Evolutionary conservation across 1,140 invertebrate species (phyloP), one percentile per base, ranked within the genome.

Genomic region (Riptortus pedestris): DNA sequence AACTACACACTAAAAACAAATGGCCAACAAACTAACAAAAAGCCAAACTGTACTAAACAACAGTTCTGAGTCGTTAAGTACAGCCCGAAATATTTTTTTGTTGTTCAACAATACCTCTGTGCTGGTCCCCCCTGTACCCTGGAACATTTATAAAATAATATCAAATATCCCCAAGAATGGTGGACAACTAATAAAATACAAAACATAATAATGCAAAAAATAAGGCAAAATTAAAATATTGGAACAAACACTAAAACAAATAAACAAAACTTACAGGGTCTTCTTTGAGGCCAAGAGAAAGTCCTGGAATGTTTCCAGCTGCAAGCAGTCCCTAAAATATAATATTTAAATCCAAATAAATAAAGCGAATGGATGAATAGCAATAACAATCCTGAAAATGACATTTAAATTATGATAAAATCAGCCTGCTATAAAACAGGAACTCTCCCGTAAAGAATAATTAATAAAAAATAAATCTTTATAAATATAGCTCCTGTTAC

Each of bases 211-310:
- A 63, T 29, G 24, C 26, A 63, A 47, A 51, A 52, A 43, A 22
- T 48, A 29, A 29, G 29, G 18, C 7, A 45, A 33, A 62, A 48
- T 43, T 20, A 43, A 27, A 12, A 28, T 9, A 22, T 38, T 38
- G 5, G 16, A 38, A 38, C 7, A 38, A 38, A 38, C 7, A 38
- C 7, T 38, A 38, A 9, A 38, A 9, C 7, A 47, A 47, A 47
- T 47, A 47, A 47, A 47, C 12, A 47, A 7, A 12, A 66, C 65
- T 66, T 59, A 66, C 65, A 7, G 65, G 65, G 43, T 66, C 65
- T 63, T 66, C 65, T 63, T 66, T 66, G 12, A 66, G 29, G 1
- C 65, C 65, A 27, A 66, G 61, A 27, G 65, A 66, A 20, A 66
- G 45, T 11, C 65, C 65, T 18, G 65, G 61, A 26, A 66, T 48